phyloP scores from a whole-genome alignment of 2,113 vertebrate genomes.

The Melanotaenia duboulayi region DNA sequence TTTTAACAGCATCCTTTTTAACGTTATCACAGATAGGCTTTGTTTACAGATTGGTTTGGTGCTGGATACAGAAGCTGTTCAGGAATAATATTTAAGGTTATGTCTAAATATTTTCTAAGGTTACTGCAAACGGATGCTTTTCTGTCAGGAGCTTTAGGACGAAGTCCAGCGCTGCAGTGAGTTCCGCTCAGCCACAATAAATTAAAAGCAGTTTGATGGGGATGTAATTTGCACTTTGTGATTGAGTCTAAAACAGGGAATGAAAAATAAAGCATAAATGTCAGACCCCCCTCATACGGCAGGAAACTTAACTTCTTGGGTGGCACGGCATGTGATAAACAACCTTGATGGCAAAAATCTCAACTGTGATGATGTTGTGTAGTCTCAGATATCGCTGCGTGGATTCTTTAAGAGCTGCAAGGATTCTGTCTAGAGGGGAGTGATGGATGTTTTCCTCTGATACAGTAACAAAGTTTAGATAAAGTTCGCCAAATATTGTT shows the following conservation, averaged over 20 bases:
- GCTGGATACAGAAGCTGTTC: conserved; percentile 32
- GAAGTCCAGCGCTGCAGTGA: conserved; percentile 40
- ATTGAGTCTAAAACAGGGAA: conserved; percentile 60
- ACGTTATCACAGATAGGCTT: background rate
- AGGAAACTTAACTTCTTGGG: conserved; percentile 66
- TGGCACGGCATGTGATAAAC: conserved; percentile 67
- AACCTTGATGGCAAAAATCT: conserved; percentile 60
- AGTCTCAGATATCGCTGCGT: conserved; percentile 57
- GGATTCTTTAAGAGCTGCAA: conserved; percentile 18
- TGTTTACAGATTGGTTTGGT: conserved; percentile 11
- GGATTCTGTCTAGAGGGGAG: conserved; percentile 1
- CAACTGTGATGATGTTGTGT: conserved; percentile 38
- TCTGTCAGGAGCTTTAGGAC: conserved; percentile 63
- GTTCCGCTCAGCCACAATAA: conserved; percentile 43
- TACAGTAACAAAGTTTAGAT: conserved; percentile 43
- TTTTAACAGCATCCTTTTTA: background rate
- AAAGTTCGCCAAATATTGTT: conserved; percentile 52
- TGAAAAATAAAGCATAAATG: conserved; percentile 67
- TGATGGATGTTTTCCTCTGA: conserved; percentile 19
- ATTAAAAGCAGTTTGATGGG: conserved; percentile 60
- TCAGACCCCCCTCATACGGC: conserved; percentile 51
- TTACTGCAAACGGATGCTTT: conserved; percentile 50
- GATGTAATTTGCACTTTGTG: conserved; percentile 64
- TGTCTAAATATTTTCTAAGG: conserved; percentile 54
- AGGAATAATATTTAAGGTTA: conserved; percentile 54